Evolutionary conservation across 64 coral and sea anemone species (phyloP).

Genomic region (Orbicella faveolata): DNA sequence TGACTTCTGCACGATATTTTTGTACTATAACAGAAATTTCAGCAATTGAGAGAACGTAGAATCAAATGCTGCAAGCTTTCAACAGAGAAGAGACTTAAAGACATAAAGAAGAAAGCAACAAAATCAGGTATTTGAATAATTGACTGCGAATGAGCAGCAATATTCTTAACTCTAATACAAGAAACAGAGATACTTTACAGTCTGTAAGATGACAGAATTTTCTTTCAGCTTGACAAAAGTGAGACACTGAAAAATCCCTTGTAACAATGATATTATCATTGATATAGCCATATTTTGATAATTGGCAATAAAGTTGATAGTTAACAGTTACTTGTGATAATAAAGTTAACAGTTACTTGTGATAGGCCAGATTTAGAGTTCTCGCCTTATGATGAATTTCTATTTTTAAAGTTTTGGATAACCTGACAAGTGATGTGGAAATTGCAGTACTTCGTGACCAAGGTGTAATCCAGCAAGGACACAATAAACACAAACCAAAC

Average conservation of each 20-base stretch:
- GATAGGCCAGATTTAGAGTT: neutral
- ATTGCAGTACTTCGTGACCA: constrained; percentile 20
- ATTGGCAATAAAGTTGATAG: too few relatives aligned
- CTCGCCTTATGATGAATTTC: neutral
- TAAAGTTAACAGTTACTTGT: neutral
- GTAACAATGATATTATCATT: too few relatives aligned
- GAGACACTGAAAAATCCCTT: too few relatives aligned
- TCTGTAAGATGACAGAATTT: too few relatives aligned
- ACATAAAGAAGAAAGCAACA: constrained; percentile 25
- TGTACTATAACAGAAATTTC: constrained; percentile 57
- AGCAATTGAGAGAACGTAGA: constrained; percentile 60
- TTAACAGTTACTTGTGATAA: neutral
- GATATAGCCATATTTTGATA: neutral
- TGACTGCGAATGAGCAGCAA: too few relatives aligned
- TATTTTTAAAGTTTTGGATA: constrained; percentile 20
- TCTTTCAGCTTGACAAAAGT: too few relatives aligned
- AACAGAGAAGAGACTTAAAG: constrained; percentile 33
- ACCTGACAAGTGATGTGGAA: constrained; percentile 41
- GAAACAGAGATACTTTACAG: too few relatives aligned
- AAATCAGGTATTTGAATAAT: constrained; percentile 32
- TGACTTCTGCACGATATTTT: neutral
- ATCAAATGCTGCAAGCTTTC: constrained; percentile 44
- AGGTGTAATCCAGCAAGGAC: neutral
- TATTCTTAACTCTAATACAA: too few relatives aligned
- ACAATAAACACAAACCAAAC: neutral